Evolutionary conservation across 1,140 invertebrate genomes (phyloP).

Genomic region (Pantala flavescens): DNA sequence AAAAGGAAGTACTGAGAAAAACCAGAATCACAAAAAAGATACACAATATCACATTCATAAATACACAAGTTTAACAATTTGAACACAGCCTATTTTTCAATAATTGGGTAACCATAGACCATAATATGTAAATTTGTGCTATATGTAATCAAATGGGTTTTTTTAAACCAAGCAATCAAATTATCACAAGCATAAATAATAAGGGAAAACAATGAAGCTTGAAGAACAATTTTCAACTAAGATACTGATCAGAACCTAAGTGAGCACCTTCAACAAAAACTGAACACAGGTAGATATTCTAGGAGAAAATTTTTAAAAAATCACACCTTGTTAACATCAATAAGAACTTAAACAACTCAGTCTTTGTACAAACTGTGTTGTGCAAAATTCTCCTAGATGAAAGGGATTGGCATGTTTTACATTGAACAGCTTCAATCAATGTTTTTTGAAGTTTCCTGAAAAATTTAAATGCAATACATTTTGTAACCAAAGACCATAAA

Average conservation of each 20-base stretch:
- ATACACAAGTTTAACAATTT: neutral
- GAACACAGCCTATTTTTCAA: neutral
- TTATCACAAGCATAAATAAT: neutral
- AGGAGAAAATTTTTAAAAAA: neutral
- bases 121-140: neutral
- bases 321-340: too few species aligned
- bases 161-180: too few species aligned
- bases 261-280: neutral
- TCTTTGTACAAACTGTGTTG: too few species aligned
- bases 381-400: too few species aligned
- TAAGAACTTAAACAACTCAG: too few species aligned
- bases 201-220: neutral
- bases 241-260: neutral
- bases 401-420: too few species aligned
- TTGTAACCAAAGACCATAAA: neutral
- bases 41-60: neutral
- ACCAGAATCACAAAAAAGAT: neutral
- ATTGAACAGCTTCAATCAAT: too few species aligned
- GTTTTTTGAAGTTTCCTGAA: too few species aligned
- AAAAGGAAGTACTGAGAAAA: too few species aligned
- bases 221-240: neutral
- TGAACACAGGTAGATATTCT: neutral
- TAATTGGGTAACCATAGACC: neutral
- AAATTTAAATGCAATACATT: neutral
- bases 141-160: neutral